Conservation (phyloP, 2,113 vertebrate genomes). For the Brevimyrus niger region DNA sequence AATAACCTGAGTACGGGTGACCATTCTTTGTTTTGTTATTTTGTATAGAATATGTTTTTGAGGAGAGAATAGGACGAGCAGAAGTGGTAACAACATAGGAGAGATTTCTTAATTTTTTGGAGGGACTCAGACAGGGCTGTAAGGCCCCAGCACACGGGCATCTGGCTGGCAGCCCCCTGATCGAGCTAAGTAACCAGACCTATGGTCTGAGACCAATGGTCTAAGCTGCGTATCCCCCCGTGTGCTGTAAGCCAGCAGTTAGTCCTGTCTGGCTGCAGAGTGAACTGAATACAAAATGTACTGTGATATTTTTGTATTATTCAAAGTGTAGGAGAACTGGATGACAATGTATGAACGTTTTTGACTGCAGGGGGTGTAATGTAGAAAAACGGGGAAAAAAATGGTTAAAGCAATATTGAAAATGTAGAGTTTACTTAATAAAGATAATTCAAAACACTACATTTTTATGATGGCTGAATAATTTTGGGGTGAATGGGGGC, state of each 20-base stretch:
- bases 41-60: slow-evolving; percentile 54
- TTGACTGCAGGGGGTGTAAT: slow-evolving; percentile 59
- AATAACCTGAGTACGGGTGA: slow-evolving; percentile 52
- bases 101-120: slow-evolving; percentile 40
- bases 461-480: neutral
- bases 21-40: slow-evolving; percentile 56
- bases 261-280: slow-evolving; percentile 41
- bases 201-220: neutral
- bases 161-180: slow-evolving; percentile 26
- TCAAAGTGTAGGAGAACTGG: slow-evolving; percentile 57
- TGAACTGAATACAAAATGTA: slow-evolving; percentile 62
- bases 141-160: slow-evolving; percentile 32
- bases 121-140: slow-evolving; percentile 25
- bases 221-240: neutral
- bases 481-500: slow-evolving; percentile 1
- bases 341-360: slow-evolving; percentile 45
- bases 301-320: slow-evolving; percentile 76
- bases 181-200: neutral
- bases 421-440: slow-evolving; percentile 69
- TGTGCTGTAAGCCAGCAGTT: slow-evolving; percentile 39
- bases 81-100: slow-evolving; percentile 33
- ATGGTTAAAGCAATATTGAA: slow-evolving; percentile 61
- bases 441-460: slow-evolving; percentile 56
- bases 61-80: slow-evolving; percentile 30
- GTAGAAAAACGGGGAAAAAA: slow-evolving; percentile 51